Percentiles rank a stretch among this genome's conserved stretches.
Evolutionary conservation across 92 coral and sea anemone genomes (phyloP).

Genomic region (Isaurus tuberculatus): DNA sequence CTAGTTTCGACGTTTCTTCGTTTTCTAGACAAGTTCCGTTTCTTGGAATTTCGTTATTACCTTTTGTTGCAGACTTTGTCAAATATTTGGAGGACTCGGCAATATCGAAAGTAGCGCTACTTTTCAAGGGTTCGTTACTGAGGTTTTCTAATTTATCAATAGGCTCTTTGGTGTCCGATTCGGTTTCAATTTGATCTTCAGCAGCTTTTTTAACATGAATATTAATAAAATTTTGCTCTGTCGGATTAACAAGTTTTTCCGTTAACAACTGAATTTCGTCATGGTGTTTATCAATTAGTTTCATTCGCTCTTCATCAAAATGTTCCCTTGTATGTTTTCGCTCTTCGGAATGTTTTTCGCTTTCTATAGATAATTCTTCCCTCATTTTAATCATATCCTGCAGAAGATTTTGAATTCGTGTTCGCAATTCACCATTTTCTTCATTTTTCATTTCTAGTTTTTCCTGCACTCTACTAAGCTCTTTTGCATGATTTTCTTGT

Average conservation of each 20-base stretch:
- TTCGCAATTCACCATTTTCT: conserved; percentile 69
- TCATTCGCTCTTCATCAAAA: conserved; percentile 36
- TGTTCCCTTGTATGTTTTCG: conserved; percentile 53
- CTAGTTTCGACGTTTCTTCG: not conserved
- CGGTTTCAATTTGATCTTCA: not conserved
- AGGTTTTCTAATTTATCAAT: not conserved
- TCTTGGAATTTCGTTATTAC: not conserved
- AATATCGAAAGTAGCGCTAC: not conserved
- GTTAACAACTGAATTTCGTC: conserved; percentile 16
- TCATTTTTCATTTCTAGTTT: conserved; percentile 65
- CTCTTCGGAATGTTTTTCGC: conserved; percentile 65
- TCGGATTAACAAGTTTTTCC: conserved; percentile 5
- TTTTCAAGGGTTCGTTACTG: not conserved
- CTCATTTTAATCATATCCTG: conserved; percentile 77
- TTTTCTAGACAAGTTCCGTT: not conserved
- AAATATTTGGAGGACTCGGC: not conserved
- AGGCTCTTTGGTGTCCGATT: not conserved
- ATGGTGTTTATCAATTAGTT: conserved; percentile 17
- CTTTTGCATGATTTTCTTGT: conserved; percentile 60
- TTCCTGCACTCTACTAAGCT: conserved; percentile 61
- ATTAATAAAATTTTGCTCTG: not conserved
- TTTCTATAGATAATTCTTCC: conserved; percentile 67
- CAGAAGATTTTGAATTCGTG: conserved; percentile 71
- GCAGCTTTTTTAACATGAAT: not conserved
- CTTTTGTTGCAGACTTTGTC: too few relatives aligned